These are phyloP conservation scores for Serripes groenlandicus DNA, from an alignment of 2,888 invertebrate genomes.

Conservation along the genomic window DNA sequence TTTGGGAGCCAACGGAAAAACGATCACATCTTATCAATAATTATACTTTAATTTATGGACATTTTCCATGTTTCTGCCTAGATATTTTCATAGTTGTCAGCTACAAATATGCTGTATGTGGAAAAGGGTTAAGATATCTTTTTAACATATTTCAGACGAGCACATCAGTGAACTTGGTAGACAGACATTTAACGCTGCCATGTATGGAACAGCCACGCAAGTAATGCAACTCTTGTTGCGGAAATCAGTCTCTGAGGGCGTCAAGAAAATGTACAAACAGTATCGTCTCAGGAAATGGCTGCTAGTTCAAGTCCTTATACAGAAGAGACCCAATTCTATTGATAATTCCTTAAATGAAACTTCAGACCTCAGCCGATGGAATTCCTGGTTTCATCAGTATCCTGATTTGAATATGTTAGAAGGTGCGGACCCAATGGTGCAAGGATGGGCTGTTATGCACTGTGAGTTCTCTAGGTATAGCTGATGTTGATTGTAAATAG, in stretches of 20 bases:
- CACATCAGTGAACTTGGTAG: conserved; percentile 33
- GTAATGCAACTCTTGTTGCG: conserved; percentile 45
- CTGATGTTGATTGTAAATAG: neutral
- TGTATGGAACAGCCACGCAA: conserved; percentile 39
- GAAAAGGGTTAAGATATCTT: too few relatives aligned
- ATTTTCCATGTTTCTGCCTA: too few relatives aligned
- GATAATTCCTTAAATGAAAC: neutral
- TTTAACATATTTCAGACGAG: conserved; percentile 54
- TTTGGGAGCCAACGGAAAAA: too few relatives aligned
- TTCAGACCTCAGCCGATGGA: neutral
- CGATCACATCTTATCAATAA: too few relatives aligned
- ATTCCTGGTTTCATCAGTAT: conserved; percentile 2
- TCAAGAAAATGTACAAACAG: conserved; percentile 52
- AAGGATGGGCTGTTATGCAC: conserved; percentile 51
- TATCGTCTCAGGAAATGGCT: conserved; percentile 61
- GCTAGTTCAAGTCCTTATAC: conserved; percentile 42
- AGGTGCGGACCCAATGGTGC: conserved; percentile 30
- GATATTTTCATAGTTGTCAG: too few relatives aligned
- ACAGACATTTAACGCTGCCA: conserved; percentile 39
- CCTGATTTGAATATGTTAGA: conserved; percentile 25
- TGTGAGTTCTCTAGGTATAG: conserved; percentile 46
- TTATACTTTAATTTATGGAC: too few relatives aligned
- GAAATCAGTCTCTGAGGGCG: conserved; percentile 54
- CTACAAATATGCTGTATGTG: too few relatives aligned
- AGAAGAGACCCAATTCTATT: conserved; percentile 15